phyloP scores from a whole-genome alignment of 2,888 invertebrate species.

The Andrena flavipes region DNA sequence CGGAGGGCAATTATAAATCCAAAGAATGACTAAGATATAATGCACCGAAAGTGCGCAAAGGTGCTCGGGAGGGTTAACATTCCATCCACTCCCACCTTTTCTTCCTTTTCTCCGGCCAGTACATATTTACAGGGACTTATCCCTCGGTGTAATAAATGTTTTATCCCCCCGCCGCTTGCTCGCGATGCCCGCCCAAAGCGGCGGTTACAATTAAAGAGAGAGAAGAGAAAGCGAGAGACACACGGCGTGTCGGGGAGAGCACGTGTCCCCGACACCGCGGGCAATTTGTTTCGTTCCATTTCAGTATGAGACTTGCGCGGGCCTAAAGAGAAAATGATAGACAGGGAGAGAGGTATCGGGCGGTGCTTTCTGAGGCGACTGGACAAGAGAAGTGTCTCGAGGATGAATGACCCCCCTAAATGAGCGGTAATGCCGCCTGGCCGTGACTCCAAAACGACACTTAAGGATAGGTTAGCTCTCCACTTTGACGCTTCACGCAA shows the following conservation, averaged over 20 bases:
- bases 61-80: slow-evolving; percentile 51
- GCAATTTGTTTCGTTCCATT: slow-evolving; percentile 75
- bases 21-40: slow-evolving; percentile 33
- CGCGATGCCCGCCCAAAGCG: slow-evolving; percentile 43
- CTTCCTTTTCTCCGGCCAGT: slow-evolving; percentile 35
- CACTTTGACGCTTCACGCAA: background rate
- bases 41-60: slow-evolving; percentile 33
- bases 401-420: slow-evolving; percentile 58
- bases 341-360: slow-evolving; percentile 50
- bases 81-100: slow-evolving; percentile 41
- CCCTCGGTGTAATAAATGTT: slow-evolving; percentile 56
- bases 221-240: slow-evolving; percentile 23
- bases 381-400: slow-evolving; percentile 60
- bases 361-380: slow-evolving; percentile 12
- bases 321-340: slow-evolving; percentile 62
- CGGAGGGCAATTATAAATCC: slow-evolving; percentile 36
- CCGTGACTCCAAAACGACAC: slow-evolving; percentile 40
- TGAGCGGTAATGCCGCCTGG: slow-evolving; percentile 49
- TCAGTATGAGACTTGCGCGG: slow-evolving; percentile 45
- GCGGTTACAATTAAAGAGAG: slow-evolving; percentile 45
- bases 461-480: slow-evolving; percentile 11
- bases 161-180: slow-evolving; percentile 45
- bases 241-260: slow-evolving; percentile 38
- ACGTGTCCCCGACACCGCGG: slow-evolving; percentile 69
- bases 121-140: slow-evolving; percentile 51